Conservation (phyloP, 2,797 vertebrate genomes). For the Xiphophorus birchmanni region DNA sequence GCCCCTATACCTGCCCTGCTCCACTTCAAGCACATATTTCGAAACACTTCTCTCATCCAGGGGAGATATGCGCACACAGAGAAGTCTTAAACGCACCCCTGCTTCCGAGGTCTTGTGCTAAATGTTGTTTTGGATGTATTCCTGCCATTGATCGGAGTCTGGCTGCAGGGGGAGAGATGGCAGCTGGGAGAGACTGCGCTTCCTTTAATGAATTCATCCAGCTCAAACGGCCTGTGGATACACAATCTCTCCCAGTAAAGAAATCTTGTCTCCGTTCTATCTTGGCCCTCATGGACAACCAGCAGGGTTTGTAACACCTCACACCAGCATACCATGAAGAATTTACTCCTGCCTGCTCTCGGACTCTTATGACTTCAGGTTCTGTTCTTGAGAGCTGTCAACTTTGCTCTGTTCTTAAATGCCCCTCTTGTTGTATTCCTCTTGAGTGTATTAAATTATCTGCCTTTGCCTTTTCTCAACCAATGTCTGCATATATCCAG, state of each 20-base stretch:
- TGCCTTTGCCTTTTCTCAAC: slow-evolving; percentile 27
- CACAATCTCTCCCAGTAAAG: slow-evolving; percentile 66
- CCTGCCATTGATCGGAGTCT: slow-evolving; percentile 85
- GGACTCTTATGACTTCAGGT: slow-evolving; percentile 63
- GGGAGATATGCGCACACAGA: slow-evolving; percentile 74
- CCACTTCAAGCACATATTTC: slow-evolving; percentile 68
- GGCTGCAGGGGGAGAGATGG: slow-evolving; percentile 84
- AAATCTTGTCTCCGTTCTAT: slow-evolving; percentile 64
- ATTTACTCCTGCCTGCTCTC: slow-evolving; percentile 54
- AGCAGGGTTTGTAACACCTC: slow-evolving; percentile 55
- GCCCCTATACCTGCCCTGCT: slow-evolving; percentile 62
- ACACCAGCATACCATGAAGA: slow-evolving; percentile 38
- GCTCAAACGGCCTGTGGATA: slow-evolving; percentile 81
- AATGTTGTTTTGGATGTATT: slow-evolving; percentile 86
- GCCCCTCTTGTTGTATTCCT: slow-evolving; percentile 52
- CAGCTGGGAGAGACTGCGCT: slow-evolving; percentile 80
- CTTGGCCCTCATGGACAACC: slow-evolving; percentile 69
- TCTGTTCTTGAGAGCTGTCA: slow-evolving; percentile 59
- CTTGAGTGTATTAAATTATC: slow-evolving; percentile 57
- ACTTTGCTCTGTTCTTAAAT: slow-evolving; percentile 57
- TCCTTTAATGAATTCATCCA: slow-evolving; percentile 85
- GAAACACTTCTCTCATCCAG: slow-evolving; percentile 71
- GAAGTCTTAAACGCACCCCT: slow-evolving; percentile 80
- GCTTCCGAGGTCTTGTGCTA: slow-evolving; percentile 83
- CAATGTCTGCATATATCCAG: slow-evolving; percentile 53